phyloP scores from a whole-genome alignment of 1,140 invertebrate species.

The Drosophila lini region DNA sequence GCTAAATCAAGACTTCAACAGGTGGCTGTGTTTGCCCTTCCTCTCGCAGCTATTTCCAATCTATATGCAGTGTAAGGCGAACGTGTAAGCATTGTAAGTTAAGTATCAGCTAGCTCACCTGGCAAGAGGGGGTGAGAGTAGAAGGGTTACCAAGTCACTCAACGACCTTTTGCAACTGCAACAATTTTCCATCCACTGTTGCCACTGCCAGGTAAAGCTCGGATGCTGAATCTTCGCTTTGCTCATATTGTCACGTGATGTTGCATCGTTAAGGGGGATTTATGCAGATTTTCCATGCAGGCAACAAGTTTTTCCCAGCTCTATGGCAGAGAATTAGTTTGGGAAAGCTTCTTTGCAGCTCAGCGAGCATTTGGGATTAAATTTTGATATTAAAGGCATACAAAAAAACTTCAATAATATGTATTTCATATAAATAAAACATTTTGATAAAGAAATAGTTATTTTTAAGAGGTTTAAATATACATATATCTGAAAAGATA shows the following conservation, averaged over 20 bases:
- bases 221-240: neutral
- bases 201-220: slow-evolving; percentile 8
- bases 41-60: slow-evolving; percentile 13
- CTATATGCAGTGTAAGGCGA: slow-evolving; percentile 26
- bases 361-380: neutral
- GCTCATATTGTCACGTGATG: slow-evolving; percentile 44
- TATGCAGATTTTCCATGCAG: slow-evolving; percentile 36
- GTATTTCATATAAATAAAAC: neutral
- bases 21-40: slow-evolving; percentile 10
- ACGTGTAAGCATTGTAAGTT: slow-evolving; percentile 30
- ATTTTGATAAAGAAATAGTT: neutral
- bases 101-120: neutral
- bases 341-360: slow-evolving; percentile 3
- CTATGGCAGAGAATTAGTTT: neutral
- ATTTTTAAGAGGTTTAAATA: neutral
- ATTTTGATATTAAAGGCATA: neutral
- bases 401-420: neutral
- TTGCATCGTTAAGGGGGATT: slow-evolving; percentile 46
- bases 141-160: slow-evolving; percentile 2
- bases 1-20: slow-evolving; percentile 20
- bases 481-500: too few relatives aligned
- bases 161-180: slow-evolving; percentile 22
- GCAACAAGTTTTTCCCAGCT: slow-evolving; percentile 36
- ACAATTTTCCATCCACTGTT: slow-evolving; percentile 20
- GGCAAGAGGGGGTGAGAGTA: neutral